Base-by-base conservation (phyloP, 2,888 invertebrate species). In the Spialia ferax region DNA sequence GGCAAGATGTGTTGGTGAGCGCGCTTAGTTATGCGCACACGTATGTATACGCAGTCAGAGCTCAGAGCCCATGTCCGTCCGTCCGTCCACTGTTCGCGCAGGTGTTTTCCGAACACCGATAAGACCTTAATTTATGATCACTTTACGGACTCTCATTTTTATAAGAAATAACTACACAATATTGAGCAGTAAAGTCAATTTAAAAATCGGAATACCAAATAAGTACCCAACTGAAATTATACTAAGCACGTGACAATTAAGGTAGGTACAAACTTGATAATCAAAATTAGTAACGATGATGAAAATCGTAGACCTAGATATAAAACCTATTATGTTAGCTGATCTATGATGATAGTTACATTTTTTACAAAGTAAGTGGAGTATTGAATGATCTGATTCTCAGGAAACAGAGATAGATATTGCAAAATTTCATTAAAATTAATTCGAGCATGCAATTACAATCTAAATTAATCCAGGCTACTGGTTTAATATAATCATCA, bases 81-180 rank as follows among this genome's bases (percentile, higher is more conserved):
- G 57, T 57, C 5, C 56, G 71, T 69, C 69, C 68, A 69, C 67
- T 57, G 63, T 57, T 52, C 54, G 57, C 38, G 73, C 75, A 75
- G 74, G 74, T 75, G 75, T 74, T 68, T 64, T 66, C 62, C 42
- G 69, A 67, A 69, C 61, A 57, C 66, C 71, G 69, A 73, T 67
- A 65, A 66, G 42, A 32, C 38, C 13, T 59, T 65, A 48, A 57
- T 59, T 57, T 48, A 50, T 65, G 57, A 26, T 59, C 22, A 59
- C 35, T 65, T 23, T 57, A 50, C 35, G 2, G 7, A 26, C 35
- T 23, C 57, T 65, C n/a, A 38, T 56, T 63, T 63, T 56, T 42
- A 45, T 45, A 48, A 26, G 56, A 18, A 63, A 23, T 23, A 35
- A 13, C 35, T 35, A 35, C 35, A 13, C 4, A 8, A 32, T 22